Percentiles rank a stretch among this genome's conserved stretches.
phyloP scores from a whole-genome alignment of 2,113 vertebrate species.

The Syngnathus scovelli region DNA sequence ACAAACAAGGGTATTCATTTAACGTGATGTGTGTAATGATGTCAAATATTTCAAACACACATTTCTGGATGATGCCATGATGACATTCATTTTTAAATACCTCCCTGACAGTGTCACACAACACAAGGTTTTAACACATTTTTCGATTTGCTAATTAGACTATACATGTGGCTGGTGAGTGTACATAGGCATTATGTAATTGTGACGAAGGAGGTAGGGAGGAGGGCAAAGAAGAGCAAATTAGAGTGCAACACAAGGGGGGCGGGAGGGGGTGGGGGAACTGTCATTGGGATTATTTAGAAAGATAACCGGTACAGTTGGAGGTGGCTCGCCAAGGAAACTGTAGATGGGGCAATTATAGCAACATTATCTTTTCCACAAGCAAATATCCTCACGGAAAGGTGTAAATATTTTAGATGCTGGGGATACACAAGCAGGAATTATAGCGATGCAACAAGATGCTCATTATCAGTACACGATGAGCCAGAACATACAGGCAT shows the following conservation, averaged over 20 bases:
- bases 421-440: background rate
- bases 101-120: background rate
- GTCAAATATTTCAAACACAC: background rate
- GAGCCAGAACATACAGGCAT: background rate
- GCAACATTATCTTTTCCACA: constrained; percentile 4
- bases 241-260: constrained; percentile 21
- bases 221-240: constrained; percentile 28
- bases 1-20: no score
- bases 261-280: background rate
- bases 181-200: constrained; percentile 33
- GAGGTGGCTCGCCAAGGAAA: constrained; percentile 3
- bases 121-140: no score
- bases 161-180: background rate
- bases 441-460: background rate
- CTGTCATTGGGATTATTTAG: constrained; percentile 33
- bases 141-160: background rate
- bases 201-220: constrained; percentile 29
- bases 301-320: constrained; percentile 15
- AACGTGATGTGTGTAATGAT: background rate
- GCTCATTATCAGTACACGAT: background rate
- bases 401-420: constrained; percentile 6
- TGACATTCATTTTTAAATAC: background rate
- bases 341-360: constrained; percentile 8
- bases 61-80: no score
- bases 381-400: constrained; percentile 6